These are phyloP conservation scores for Lathronympha strigana DNA, from an alignment of 2,888 invertebrate species.

Conservation along the genomic window DNA sequence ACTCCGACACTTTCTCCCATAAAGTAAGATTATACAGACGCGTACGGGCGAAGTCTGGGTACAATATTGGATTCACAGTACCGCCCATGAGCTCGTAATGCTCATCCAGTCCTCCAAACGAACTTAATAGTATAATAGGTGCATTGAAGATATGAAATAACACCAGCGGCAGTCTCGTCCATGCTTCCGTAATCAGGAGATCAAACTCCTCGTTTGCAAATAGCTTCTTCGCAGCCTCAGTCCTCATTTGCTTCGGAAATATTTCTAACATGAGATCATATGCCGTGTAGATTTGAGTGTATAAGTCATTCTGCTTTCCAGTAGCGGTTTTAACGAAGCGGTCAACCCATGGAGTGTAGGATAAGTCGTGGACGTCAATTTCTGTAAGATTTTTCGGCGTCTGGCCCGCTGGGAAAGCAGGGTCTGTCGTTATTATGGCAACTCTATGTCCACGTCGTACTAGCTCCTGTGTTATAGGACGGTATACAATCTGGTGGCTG, in stretches of 20 bases:
- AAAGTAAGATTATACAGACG: slow-evolving; percentile 25
- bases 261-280: slow-evolving; percentile 5
- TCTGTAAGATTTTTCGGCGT: slow-evolving; percentile 26
- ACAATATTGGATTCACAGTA: slow-evolving; percentile 8
- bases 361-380: slow-evolving; percentile 27
- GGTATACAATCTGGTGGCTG: slow-evolving; percentile 34
- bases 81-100: slow-evolving; percentile 17
- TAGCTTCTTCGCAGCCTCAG: not conserved
- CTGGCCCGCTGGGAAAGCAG: slow-evolving; percentile 8
- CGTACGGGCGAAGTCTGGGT: not conserved
- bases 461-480: slow-evolving; percentile 15
- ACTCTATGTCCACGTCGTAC: slow-evolving; percentile 19
- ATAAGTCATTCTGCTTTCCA: slow-evolving; percentile 3
- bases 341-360: slow-evolving; percentile 15
- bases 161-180: slow-evolving; percentile 9
- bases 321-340: not conserved
- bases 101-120: slow-evolving; percentile 13
- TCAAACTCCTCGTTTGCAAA: slow-evolving; percentile 14
- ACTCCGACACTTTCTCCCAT: slow-evolving; percentile 24
- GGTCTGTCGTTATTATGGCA: slow-evolving; percentile 29
- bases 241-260: slow-evolving; percentile 19
- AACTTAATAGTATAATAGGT: slow-evolving; percentile 12
- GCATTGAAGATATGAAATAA: slow-evolving; percentile 12
- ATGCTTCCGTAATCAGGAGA: slow-evolving; percentile 24
- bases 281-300: slow-evolving; percentile 2